Conservation (phyloP, 2,888 invertebrate genomes). For the Bimastos eiseni region DNA sequence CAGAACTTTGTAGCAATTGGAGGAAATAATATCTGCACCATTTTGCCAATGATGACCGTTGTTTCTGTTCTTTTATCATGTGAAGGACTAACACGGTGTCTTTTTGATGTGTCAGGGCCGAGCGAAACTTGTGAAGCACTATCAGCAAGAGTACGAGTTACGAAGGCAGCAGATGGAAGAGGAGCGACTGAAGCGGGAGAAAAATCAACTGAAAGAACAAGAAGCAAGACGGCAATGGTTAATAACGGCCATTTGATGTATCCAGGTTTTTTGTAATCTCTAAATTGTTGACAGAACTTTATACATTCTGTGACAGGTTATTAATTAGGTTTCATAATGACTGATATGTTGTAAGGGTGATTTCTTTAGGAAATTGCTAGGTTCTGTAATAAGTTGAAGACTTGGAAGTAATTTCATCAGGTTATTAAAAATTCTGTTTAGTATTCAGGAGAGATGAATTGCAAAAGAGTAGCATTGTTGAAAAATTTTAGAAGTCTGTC, state of each 20-base stretch:
- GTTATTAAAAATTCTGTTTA: background rate
- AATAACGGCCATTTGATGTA: background rate
- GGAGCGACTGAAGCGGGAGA: background rate
- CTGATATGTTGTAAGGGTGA: background rate
- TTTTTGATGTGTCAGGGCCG: background rate
- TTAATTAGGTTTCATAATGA: background rate
- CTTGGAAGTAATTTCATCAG: background rate
- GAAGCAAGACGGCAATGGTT: background rate
- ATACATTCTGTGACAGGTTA: background rate
- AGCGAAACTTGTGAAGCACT: constrained; percentile 13
- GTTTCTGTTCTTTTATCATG: background rate
- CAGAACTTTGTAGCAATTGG: background rate
- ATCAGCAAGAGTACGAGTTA: constrained; percentile 18
- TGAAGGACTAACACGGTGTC: background rate
- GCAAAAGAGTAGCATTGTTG: background rate
- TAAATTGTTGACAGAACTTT: background rate
- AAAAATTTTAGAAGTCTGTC: background rate
- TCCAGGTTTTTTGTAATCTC: background rate
- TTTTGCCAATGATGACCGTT: background rate
- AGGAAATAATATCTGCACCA: background rate
- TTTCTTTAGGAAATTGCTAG: background rate
- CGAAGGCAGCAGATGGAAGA: background rate
- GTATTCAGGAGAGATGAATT: background rate
- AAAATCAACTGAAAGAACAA: constrained; percentile 10
- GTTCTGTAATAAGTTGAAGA: background rate